phyloP scores from a whole-genome alignment of 1,140 invertebrate species.

The Sycobia sp. region DNA sequence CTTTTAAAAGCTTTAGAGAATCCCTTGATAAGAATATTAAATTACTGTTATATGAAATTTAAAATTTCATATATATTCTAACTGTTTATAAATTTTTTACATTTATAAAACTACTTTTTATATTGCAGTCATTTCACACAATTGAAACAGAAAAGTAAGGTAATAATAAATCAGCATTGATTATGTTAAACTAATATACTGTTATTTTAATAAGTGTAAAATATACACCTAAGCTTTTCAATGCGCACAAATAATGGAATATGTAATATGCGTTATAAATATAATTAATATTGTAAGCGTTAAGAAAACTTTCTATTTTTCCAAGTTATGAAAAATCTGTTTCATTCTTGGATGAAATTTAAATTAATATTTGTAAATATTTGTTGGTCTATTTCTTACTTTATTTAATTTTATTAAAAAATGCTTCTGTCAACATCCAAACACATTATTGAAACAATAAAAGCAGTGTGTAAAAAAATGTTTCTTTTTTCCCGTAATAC shows the following conservation, averaged over 20 bases:
- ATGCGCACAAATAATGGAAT: background rate
- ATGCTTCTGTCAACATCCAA: slow-evolving; percentile 9
- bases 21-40: background rate
- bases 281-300: no score
- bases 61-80: background rate
- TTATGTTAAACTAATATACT: background rate
- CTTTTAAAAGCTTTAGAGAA: background rate
- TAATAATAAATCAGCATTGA: background rate
- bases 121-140: background rate
- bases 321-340: background rate
- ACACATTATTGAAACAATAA: slow-evolving; percentile 9
- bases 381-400: background rate
- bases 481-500: no score
- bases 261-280: background rate
- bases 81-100: slow-evolving; percentile 6
- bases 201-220: background rate
- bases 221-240: background rate
- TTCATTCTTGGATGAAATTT: background rate
- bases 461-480: no score
- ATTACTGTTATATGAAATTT: background rate
- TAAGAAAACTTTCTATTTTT: background rate
- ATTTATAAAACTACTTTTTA: background rate
- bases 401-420: slow-evolving; percentile 17
- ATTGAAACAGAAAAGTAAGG: background rate
- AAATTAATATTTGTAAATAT: slow-evolving; percentile 26